These are phyloP conservation scores for Istiophorus platypterus DNA, from an alignment of 2,113 vertebrate genomes.

Conservation along the genomic window DNA sequence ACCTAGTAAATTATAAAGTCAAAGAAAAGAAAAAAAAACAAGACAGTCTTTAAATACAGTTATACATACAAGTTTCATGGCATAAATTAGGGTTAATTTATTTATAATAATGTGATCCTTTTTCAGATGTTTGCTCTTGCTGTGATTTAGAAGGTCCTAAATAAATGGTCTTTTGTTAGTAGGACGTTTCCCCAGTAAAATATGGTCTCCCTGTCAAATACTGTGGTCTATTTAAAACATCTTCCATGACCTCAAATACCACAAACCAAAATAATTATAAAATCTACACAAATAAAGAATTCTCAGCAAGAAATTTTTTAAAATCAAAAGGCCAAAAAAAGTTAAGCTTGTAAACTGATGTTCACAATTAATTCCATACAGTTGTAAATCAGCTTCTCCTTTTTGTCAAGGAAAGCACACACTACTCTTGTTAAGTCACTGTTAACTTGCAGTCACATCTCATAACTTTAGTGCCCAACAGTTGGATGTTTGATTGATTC, in stretches of 20 bases:
- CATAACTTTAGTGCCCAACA: background rate
- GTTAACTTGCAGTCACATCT: background rate
- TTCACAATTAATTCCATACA: background rate
- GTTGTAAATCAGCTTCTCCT: background rate
- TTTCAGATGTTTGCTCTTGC: too few relatives aligned
- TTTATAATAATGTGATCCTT: too few relatives aligned
- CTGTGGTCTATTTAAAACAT: background rate
- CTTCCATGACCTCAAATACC: background rate
- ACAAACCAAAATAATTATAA: background rate
- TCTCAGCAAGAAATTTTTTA: background rate
- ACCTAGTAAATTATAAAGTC: background rate
- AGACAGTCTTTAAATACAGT: too few relatives aligned
- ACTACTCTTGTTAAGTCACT: background rate
- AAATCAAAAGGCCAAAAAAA: background rate
- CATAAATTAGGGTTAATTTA: too few relatives aligned
- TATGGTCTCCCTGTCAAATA: background rate
- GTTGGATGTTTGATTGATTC: background rate
- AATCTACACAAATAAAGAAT: background rate
- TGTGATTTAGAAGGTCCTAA: too few relatives aligned
- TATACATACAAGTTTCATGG: too few relatives aligned
- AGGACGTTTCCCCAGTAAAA: background rate
- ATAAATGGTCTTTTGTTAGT: too few relatives aligned
- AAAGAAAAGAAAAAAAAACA: background rate
- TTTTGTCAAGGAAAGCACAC: too few relatives aligned
- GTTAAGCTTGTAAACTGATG: background rate